Conservation (phyloP, 2,888 invertebrate species). For the Sesamia inferens region DNA sequence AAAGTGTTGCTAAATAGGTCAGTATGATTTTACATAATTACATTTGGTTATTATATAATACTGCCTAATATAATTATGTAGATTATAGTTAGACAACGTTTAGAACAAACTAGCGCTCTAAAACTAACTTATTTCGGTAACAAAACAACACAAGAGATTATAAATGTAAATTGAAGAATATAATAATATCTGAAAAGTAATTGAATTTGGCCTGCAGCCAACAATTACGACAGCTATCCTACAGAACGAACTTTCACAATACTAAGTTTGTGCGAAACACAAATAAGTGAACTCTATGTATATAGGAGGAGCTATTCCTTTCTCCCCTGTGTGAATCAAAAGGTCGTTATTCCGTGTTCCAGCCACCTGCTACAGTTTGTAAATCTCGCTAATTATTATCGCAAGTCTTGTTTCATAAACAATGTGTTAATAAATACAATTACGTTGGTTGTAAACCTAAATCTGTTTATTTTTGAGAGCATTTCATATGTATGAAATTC, state of each 20-base stretch:
- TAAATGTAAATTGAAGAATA: constrained; percentile 50
- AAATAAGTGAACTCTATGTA: constrained; percentile 54
- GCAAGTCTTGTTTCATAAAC: constrained; percentile 29
- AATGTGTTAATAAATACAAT: constrained; percentile 34
- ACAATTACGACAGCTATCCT: constrained; percentile 49
- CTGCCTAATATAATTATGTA: constrained; percentile 12
- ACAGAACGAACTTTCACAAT: constrained; percentile 49
- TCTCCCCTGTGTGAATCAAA: constrained; percentile 53
- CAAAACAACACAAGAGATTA: constrained; percentile 30
- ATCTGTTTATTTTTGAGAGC: constrained; percentile 8
- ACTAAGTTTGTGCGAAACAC: constrained; percentile 42
- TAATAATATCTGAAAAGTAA: constrained; percentile 49
- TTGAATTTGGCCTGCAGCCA: constrained; percentile 61
- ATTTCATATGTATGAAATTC: constrained; percentile 1
- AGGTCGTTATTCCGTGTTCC: constrained; percentile 49
- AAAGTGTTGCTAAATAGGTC: constrained; percentile 27
- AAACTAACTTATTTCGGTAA: constrained; percentile 1
- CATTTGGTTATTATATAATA: not conserved
- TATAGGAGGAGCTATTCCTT: constrained; percentile 34
- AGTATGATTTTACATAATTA: constrained; percentile 6
- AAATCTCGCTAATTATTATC: constrained; percentile 59
- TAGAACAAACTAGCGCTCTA: not conserved
- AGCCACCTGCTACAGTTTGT: constrained; percentile 59
- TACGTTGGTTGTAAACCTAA: not conserved
- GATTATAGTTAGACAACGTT: not conserved